Base-by-base conservation (phyloP, 2,797 vertebrate species). In the Benthosema pterotum region DNA sequence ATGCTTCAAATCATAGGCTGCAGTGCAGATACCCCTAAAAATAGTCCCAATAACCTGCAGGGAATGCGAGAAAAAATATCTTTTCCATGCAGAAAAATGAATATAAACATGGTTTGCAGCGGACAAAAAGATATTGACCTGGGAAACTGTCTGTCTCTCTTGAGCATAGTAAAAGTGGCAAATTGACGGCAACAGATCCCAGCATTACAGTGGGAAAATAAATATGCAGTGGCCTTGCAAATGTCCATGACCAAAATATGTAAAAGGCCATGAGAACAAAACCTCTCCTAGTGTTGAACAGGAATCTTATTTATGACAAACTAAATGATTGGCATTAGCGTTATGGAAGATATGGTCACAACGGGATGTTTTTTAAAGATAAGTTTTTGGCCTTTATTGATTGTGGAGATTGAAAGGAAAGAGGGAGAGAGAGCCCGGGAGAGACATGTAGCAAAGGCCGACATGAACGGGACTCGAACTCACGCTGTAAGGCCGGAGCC, bases 61-160 rank as follows among this genome's bases (percentile, higher is more conserved):
- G 22, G 48, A 57, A 18, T 15, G 52, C 5, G 19, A 38, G 0
- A 60, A n/a, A 65, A 1, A 5, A 3, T 71, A 58, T 49, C n/a
- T n/a, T n/a, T 53, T 65, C 62, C 58, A 32, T 45, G 42, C 28
- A 64, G 18, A 18, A 8, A 12, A 13, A 13, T 0, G 4, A n/a
- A 42, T 58, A 46, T 1, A n/a, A n/a, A n/a, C n/a, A n/a, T 52
- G 53, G 73, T 86, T 64, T 63, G 58, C 67, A 81, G 83, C 11
- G 12, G 60, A 32, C 42, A 61, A 74, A 60, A 68, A 67, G 78
- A 80, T 62, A 71, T 67, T 38, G 25, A 22, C 72, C 70, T 78
- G 67, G 68, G 77, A 85, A 86, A 72, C 38, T 18, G 16, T 5
- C 46, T 17, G 15, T 5, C 46, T 69, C 42, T 22, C 48, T 47